Percentiles rank a stretch among this genome's conserved stretches.
Evolutionary conservation across 2,113 vertebrate species (phyloP).

Genomic region (Camelus dromedarius): DNA sequence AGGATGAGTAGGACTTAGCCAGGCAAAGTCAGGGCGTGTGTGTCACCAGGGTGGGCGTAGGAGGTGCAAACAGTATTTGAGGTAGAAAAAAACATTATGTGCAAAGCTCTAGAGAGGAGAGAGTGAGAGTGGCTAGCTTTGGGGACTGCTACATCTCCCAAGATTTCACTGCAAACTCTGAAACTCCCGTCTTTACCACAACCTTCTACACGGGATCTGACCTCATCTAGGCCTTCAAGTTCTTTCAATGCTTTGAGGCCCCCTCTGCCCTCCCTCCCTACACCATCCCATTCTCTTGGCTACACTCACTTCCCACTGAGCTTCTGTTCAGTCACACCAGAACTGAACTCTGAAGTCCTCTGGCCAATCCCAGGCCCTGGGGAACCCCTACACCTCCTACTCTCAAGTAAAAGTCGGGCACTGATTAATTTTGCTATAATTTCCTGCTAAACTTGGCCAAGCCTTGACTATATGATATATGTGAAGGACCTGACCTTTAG

Average conservation of each 20-base stretch:
- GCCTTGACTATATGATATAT: background rate
- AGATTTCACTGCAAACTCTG: background rate
- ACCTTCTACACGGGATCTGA: background rate
- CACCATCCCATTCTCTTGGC: background rate
- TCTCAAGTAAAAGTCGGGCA: background rate
- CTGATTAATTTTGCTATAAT: constrained; percentile 25
- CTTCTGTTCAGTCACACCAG: background rate
- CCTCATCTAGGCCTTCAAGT: background rate
- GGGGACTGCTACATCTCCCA: background rate
- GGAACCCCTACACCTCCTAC: background rate
- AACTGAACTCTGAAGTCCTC: background rate
- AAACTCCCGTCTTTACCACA: background rate
- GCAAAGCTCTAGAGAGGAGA: background rate
- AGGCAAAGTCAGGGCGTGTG: background rate
- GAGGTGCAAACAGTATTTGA: background rate
- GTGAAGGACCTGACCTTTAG: background rate
- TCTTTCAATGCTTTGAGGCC: background rate
- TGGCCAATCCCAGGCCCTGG: background rate
- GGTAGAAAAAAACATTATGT: background rate
- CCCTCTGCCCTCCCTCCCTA: accelerated
- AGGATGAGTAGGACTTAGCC: background rate
- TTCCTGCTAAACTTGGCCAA: constrained; percentile 10
- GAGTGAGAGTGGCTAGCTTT: background rate
- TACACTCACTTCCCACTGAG: background rate
- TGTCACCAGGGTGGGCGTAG: background rate